These are phyloP conservation scores for Smutsia temminckii DNA, from an alignment of 2,797 vertebrate genomes.

Conservation along the genomic window DNA sequence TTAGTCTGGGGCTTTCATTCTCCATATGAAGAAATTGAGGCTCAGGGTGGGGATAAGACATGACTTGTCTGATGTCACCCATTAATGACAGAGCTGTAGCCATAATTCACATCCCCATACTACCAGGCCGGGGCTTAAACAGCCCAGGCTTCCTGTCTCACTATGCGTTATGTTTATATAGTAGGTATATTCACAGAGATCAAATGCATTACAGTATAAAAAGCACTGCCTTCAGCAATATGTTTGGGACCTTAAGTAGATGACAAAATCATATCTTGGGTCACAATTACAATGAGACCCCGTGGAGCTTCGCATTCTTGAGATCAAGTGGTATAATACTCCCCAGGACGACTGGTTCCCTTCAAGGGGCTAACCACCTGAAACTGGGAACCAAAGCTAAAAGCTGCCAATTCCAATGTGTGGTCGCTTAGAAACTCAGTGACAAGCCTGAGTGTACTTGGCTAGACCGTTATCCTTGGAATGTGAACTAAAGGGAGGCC, in stretches of 20 bases:
- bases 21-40: conserved; percentile 54
- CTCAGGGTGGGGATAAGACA: conserved; percentile 55
- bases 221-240: background rate
- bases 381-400: background rate
- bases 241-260: background rate
- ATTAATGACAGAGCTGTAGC: conserved; percentile 55
- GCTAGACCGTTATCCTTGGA: background rate
- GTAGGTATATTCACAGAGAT: background rate
- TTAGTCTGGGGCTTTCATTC: conserved; percentile 58
- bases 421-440: background rate
- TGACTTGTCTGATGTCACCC: conserved; percentile 63
- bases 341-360: background rate
- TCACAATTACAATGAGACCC: background rate
- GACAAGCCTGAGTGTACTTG: background rate
- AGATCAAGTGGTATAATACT: background rate
- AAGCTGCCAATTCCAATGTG: background rate
- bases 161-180: background rate
- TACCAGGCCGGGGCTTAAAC: conserved; percentile 20
- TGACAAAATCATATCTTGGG: background rate
- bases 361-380: background rate
- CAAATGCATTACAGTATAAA: background rate
- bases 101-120: conserved; percentile 46
- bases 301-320: background rate
- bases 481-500: background rate
- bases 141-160: background rate